phyloP scores from a whole-genome alignment of 1,140 invertebrate genomes.

The Formica selysi region DNA sequence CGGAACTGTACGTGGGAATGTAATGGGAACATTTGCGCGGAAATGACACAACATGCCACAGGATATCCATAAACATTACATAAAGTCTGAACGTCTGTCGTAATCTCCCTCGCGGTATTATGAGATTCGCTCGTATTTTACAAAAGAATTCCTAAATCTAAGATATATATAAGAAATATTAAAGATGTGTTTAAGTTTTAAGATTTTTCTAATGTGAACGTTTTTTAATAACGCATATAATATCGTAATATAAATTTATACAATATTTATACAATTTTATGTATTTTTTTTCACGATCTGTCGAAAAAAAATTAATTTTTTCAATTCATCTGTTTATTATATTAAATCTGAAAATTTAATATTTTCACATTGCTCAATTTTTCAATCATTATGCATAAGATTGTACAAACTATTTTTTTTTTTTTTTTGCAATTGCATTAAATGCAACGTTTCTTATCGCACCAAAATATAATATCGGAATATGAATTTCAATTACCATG shows the following conservation, averaged over 20 bases:
- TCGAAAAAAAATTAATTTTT: neutral
- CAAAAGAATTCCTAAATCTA: neutral
- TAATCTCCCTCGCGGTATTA: constrained; percentile 15
- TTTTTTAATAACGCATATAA: neutral
- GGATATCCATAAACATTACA: constrained; percentile 14
- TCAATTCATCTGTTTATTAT: neutral
- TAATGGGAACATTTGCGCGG: constrained; percentile 32
- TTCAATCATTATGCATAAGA: neutral
- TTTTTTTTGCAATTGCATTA: neutral
- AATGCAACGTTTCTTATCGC: neutral
- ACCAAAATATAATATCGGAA: neutral
- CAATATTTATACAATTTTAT: neutral
- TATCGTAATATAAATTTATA: constrained; percentile 1
- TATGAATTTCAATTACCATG: neutral
- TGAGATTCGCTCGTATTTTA: neutral
- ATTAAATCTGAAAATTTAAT: neutral
- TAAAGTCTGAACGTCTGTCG: constrained; percentile 11
- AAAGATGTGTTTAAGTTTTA: neutral
- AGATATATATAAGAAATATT: neutral
- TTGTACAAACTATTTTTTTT: neutral
- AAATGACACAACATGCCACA: constrained; percentile 34
- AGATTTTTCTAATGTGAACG: neutral
- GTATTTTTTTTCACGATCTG: neutral
- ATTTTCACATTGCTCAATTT: neutral
- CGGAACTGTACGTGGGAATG: neutral